Conservation (phyloP, 2,113 vertebrate genomes). For the Brienomyrus longianalis region DNA sequence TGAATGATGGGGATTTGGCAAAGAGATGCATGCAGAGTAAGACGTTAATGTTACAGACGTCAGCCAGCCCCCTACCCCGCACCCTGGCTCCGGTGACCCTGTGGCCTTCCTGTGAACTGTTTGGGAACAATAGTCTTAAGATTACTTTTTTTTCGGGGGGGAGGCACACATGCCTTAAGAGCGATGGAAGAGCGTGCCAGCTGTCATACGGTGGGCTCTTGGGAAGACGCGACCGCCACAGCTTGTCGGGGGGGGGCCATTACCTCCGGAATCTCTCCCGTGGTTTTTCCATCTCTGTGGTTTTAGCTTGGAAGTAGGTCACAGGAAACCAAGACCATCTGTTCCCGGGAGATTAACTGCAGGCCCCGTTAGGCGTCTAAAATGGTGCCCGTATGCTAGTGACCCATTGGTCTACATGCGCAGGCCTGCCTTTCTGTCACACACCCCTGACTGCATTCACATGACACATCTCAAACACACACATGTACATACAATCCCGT, state of each 20-base stretch:
- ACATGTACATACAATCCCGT: neutral
- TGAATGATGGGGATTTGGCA: neutral
- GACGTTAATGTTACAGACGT: neutral
- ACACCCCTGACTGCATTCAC: neutral
- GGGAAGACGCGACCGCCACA: neutral
- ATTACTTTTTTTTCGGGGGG: neutral
- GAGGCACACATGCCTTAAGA: neutral
- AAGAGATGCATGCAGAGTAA: neutral
- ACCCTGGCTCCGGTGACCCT: neutral
- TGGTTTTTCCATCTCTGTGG: neutral
- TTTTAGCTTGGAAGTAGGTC: conserved; percentile 14
- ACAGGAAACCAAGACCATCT: conserved; percentile 37
- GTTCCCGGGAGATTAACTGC: conserved; percentile 42
- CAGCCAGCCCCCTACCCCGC: neutral
- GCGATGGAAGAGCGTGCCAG: neutral
- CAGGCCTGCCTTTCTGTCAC: neutral
- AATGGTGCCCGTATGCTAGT: conserved; percentile 6
- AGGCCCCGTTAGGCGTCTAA: conserved; percentile 29
- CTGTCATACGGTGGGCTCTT: neutral
- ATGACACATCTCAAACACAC: neutral
- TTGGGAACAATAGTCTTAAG: neutral
- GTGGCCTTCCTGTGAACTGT: neutral
- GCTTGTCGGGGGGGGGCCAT: neutral
- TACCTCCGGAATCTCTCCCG: neutral
- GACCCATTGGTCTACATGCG: neutral